phyloP scores from a whole-genome alignment of 2,888 invertebrate genomes.

The Brachyptera risi region DNA sequence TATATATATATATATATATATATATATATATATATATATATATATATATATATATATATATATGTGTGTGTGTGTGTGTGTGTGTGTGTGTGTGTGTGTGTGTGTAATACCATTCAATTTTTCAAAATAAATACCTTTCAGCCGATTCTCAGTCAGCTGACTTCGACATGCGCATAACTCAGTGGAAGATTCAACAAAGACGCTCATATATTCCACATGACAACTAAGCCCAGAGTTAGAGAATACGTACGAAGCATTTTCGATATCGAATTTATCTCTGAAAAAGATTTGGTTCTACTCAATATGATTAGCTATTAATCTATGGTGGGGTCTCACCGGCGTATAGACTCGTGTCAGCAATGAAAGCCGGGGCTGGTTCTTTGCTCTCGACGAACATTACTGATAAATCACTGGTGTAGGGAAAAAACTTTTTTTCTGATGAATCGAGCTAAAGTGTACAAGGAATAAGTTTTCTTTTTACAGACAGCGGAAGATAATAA shows the following conservation, averaged over 20 bases:
- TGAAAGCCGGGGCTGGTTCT: background rate
- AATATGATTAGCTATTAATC: slow-evolving; percentile 18
- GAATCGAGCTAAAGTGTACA: slow-evolving; percentile 1
- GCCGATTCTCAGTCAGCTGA: slow-evolving; percentile 14
- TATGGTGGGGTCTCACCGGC: background rate
- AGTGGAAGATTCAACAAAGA: slow-evolving; percentile 13
- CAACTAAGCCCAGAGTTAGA: slow-evolving; percentile 12
- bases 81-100: too few species aligned
- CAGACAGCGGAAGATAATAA: background rate
- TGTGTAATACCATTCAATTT: slow-evolving; percentile 9
- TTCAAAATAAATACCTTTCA: slow-evolving; percentile 20
- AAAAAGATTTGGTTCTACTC: slow-evolving; percentile 12
- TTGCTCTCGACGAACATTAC: slow-evolving; percentile 8
- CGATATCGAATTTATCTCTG: slow-evolving; percentile 20
- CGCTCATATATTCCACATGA: slow-evolving; percentile 16
- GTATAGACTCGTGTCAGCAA: background rate
- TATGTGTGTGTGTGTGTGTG: too few species aligned
- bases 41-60: too few species aligned
- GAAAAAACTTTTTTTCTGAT: slow-evolving; percentile 12
- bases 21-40: too few species aligned
- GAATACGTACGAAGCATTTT: slow-evolving; percentile 6
- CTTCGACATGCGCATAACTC: slow-evolving; percentile 15
- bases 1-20: too few species aligned
- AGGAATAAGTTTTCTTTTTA: too few species aligned
- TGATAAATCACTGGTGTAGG: slow-evolving; percentile 1